Evolutionary conservation across 2,888 invertebrate genomes (phyloP), one percentile per base, ranked within the genome.

Genomic region (Heteropelma amictum): DNA sequence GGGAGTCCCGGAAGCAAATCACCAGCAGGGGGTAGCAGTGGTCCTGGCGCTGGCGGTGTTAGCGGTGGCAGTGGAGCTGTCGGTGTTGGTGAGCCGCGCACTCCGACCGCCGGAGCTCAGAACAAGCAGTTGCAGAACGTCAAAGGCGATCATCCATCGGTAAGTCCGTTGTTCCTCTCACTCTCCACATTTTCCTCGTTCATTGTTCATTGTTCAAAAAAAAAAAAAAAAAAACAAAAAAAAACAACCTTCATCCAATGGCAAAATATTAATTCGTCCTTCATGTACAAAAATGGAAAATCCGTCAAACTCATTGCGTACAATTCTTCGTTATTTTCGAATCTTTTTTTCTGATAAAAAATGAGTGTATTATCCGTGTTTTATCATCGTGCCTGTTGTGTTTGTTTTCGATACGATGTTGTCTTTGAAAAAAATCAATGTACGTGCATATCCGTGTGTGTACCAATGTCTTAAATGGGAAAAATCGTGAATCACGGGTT

Each of bases 101-200:
- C 90, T 87, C 94, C 88, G 87, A 93, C 87, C 87, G 91, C 93
- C 49, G 88, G 88, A 56, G 93, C 93, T 2, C 93, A 93, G 88
- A 94, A 94, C 91, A 94, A 94, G 85, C 93, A 93, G 83, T 91
- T 94, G 80, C 93, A 94, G 84, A 94, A 94, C 91, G 94, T 94
- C 91, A 95, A 95, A 90, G 92, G 90, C 78, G 89, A 95, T 86
- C 95, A 95, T 90, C 95, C 94, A 85, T 94, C 94, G 91, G 95
- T 95, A 91, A 93, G 93, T 76, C 58, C 35, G 28, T 56, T 35
- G 10, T 17, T 69, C 12, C 35, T 21, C 19, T 91, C 2, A n/a
- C 8, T 17, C 4, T 56, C 33, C 10, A 4, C 6, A 8, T 1
- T 30, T 17, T 19, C 2, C 12, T 6, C 35, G 28, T 30, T 30